Percentiles rank a stretch among this genome's conserved stretches.
phyloP scores from a whole-genome alignment of 2,797 vertebrate species.

The Neopelma chrysocephalum region DNA sequence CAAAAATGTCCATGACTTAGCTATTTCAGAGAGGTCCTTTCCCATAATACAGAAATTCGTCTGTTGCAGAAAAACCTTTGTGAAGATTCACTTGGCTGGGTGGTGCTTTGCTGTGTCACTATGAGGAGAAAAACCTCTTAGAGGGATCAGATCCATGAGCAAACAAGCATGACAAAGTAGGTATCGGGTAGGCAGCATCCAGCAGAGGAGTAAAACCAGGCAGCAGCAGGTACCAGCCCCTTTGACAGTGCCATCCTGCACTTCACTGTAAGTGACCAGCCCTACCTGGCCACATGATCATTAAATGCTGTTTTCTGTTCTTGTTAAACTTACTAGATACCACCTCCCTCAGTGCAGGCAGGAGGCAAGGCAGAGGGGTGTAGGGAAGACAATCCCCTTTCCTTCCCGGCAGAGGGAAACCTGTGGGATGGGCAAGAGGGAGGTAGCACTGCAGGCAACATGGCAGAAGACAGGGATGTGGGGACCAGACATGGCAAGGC shows the following conservation, averaged over 20 bases:
- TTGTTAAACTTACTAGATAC: background rate
- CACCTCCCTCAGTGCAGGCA: accelerated
- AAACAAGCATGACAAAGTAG: background rate
- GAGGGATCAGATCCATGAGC: background rate
- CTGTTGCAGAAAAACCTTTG: background rate
- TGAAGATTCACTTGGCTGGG: background rate
- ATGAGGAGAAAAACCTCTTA: background rate
- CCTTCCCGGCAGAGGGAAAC: background rate
- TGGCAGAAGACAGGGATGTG: background rate
- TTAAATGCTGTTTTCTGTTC: background rate
- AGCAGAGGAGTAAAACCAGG: background rate
- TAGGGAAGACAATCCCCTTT: background rate
- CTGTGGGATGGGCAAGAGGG: background rate
- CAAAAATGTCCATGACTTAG: background rate
- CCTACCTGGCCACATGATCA: background rate
- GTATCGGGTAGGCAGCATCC: background rate
- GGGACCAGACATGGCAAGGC: accelerated
- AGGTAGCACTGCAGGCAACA: background rate
- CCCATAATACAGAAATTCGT: background rate
- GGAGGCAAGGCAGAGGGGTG: background rate
- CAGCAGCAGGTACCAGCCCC: background rate
- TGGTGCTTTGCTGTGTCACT: background rate
- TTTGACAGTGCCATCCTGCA: background rate
- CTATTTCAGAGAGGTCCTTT: background rate
- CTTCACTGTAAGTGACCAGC: background rate